phyloP scores from a whole-genome alignment of 2,797 vertebrate genomes.

The Eulemur coronatus region DNA sequence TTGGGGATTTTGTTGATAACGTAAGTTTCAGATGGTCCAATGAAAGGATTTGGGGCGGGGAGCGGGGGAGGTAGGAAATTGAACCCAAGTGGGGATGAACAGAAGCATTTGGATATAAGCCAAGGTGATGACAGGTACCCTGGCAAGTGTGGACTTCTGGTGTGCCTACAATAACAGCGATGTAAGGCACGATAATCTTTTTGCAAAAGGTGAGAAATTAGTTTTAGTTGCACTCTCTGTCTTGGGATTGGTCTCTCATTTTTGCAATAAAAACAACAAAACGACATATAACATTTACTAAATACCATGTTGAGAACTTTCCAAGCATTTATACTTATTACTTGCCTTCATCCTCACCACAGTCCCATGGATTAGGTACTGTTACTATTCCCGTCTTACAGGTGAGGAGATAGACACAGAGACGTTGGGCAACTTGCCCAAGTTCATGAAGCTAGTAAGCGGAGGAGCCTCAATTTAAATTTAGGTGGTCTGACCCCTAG shows the following conservation, averaged over 20 bases:
- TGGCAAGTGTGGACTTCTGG: not conserved
- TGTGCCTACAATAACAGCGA: not conserved
- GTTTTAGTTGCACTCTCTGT: not conserved
- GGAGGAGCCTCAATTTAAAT: not conserved
- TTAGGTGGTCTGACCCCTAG: not conserved
- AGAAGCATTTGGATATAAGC: not conserved
- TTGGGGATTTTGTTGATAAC: not conserved
- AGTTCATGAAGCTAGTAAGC: not conserved
- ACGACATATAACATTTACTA: not conserved
- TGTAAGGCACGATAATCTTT: not conserved
- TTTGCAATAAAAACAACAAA: not conserved
- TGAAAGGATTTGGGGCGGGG: not conserved
- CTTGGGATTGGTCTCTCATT: not conserved
- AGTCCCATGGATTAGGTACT: not conserved
- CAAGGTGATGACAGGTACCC: not conserved
- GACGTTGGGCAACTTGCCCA: not conserved
- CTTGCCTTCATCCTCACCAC: not conserved
- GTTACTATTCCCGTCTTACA: not conserved
- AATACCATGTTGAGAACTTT: not conserved
- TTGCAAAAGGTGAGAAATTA: not conserved
- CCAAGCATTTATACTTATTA: not conserved
- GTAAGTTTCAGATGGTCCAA: not conserved
- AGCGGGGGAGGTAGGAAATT: not conserved
- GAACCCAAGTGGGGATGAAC: not conserved
- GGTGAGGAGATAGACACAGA: not conserved